Evolutionary conservation across 2,888 invertebrate species (phyloP).

Genomic region (Latrodectus hesperus): DNA sequence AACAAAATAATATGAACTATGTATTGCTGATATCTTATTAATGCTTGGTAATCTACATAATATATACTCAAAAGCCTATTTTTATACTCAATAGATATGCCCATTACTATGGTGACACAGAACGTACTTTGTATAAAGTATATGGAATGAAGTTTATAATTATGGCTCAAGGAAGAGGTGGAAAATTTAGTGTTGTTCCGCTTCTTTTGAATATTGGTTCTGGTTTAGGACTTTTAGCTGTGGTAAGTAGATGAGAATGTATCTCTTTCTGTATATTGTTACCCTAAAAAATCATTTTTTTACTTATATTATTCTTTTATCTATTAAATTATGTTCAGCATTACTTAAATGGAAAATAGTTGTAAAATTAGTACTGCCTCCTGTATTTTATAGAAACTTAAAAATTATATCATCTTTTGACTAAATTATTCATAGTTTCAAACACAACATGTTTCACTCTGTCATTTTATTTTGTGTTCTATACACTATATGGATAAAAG

Average conservation of each 20-base stretch:
- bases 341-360: too few species aligned
- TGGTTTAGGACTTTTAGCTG: slow-evolving; percentile 76
- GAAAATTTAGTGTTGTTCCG: slow-evolving; percentile 77
- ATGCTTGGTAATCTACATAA: too few species aligned
- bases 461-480: too few species aligned
- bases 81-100: slow-evolving; percentile 72
- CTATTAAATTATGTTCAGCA: neutral
- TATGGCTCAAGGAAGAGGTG: slow-evolving; percentile 76
- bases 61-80: neutral
- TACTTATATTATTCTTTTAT: neutral
- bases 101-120: slow-evolving; percentile 74
- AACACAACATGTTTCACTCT: too few species aligned
- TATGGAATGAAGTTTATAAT: slow-evolving; percentile 77
- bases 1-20: neutral
- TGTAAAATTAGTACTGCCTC: neutral
- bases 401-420: too few species aligned
- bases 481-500: too few species aligned
- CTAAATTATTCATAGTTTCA: too few species aligned
- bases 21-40: too few species aligned
- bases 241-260: slow-evolving; percentile 74
- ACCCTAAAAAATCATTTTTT: neutral
- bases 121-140: slow-evolving; percentile 75
- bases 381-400: too few species aligned
- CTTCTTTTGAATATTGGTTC: slow-evolving; percentile 77
- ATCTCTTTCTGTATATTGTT: neutral